Evolutionary conservation across 1,140 invertebrate genomes (phyloP).

Genomic region (Neomicropteryx cornuta): DNA sequence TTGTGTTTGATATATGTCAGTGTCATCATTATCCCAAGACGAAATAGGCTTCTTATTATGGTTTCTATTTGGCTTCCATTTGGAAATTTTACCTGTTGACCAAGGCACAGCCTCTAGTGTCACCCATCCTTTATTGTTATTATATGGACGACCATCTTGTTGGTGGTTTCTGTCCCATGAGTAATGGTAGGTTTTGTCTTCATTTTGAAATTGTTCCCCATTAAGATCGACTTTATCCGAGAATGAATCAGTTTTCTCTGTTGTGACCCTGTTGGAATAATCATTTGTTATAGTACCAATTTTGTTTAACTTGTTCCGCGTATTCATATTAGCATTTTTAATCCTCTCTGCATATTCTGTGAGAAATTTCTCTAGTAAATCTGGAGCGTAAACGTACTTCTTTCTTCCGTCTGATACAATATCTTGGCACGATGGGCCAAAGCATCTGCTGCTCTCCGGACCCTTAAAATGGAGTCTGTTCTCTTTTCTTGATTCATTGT

Average conservation of each 20-base stretch:
- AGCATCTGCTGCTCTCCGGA: conserved; percentile 26
- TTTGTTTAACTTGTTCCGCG: conserved; percentile 30
- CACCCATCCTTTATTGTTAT: conserved; percentile 65
- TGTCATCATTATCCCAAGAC: conserved; percentile 27
- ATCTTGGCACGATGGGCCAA: conserved; percentile 36
- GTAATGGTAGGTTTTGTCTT: conserved; percentile 29
- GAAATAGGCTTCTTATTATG: conserved; percentile 29
- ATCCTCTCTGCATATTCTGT: conserved; percentile 47
- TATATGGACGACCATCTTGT: conserved; percentile 45
- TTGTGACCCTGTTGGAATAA: too few relatives aligned
- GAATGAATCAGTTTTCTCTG: too few relatives aligned
- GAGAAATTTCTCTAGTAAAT: conserved; percentile 45
- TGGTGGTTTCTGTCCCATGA: conserved; percentile 44
- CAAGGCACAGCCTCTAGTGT: conserved; percentile 65
- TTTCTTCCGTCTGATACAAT: conserved; percentile 23
- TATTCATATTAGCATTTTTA: conserved; percentile 32
- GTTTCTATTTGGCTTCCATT: conserved; percentile 57
- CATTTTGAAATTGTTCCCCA: conserved; percentile 25
- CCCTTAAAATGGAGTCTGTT: conserved; percentile 26
- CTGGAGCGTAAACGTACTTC: conserved; percentile 26
- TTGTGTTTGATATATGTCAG: conserved; percentile 18
- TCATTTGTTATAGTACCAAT: conserved; percentile 10
- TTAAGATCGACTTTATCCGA: conserved; percentile 21
- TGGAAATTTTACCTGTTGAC: conserved; percentile 68
- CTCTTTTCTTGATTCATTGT: too few relatives aligned